Evolutionary conservation across 1,140 invertebrate genomes (phyloP), one percentile per base, ranked within the genome.

Genomic region (Polypedilum vanderplanki): DNA sequence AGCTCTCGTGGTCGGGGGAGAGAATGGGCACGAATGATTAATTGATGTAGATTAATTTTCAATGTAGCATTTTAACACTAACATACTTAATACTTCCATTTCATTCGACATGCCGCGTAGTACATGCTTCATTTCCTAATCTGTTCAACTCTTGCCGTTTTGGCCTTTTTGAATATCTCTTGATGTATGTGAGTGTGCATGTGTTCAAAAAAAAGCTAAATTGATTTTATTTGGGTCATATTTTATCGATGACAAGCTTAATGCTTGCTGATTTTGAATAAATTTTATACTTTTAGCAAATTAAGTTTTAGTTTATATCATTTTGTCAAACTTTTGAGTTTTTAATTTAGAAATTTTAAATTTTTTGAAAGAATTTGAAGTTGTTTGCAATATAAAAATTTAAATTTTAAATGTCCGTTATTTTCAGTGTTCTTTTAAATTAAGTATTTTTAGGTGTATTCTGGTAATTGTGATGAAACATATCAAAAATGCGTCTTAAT

Each of bases 31-130:
- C 10, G 12, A 57, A 57, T 57, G 46, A 57, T 57, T 57, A 57
- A 57, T 57, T 57, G 46, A 57, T 57, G 46, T 57, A 57, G 46
- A 57, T 57, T 57, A 57, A 57, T 57, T 57, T 57, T 57, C 46
- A 57, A 57, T 57, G 46, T 57, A 57, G 46, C 46, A 57, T 57
- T 57, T 57, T 57, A 57, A 57, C 46, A 57, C 46, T 57, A 57
- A 57, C 46, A 57, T 57, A 57, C 46, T 57, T 57, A 57, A 57
- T 57, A n/a, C 46, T 57, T 57, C 24, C 46, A 57, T 57, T 57
- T n/a, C 46, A 57, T 57, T 57, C 46, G 46, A 57, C 46, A 57
- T 57, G 46, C 46, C 46, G 46, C 46, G n/a, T 57, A 57, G n/a
- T 57, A 57, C 12, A 57, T n/a, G 46, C 12, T 15, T 57, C 12